phyloP scores from a whole-genome alignment of 2,797 vertebrate species.

The Acipenser oxyrinchus region DNA sequence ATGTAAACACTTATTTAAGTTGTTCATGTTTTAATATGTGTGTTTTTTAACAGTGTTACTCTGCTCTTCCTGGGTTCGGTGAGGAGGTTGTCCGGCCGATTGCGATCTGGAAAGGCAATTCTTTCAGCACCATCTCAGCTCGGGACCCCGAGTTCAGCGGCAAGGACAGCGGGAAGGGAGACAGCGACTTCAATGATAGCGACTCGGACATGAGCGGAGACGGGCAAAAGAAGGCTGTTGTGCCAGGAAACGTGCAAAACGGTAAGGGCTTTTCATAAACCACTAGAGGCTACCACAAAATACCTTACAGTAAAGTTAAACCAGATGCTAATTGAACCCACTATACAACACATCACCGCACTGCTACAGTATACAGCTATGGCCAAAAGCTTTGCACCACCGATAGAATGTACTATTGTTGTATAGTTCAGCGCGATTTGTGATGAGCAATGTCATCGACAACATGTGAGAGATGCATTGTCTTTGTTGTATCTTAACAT shows the following conservation, averaged over 20 bases:
- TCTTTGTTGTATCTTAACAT: neutral
- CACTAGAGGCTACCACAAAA: too few species aligned
- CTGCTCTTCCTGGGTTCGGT: conserved; percentile 69
- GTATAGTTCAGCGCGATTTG: too few species aligned
- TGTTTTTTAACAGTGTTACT: conserved; percentile 64
- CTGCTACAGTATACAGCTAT: too few species aligned
- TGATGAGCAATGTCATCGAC: too few species aligned
- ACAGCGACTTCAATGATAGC: conserved; percentile 96
- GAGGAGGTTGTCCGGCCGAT: conserved; percentile 75
- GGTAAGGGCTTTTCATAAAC: conserved; percentile 51
- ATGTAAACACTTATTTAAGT: too few species aligned
- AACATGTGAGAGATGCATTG: too few species aligned
- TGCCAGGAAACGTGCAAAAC: conserved; percentile 69
- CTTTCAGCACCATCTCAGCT: conserved; percentile 82
- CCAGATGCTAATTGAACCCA: too few species aligned
- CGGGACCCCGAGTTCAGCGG: conserved; percentile 91
- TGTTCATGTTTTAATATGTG: too few species aligned
- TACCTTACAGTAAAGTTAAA: too few species aligned
- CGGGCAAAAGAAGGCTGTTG: conserved; percentile 63
- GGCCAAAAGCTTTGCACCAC: too few species aligned
- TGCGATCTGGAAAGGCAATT: conserved; percentile 92
- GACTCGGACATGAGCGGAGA: conserved; percentile 92
- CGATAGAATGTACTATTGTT: too few species aligned
- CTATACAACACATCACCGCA: too few species aligned
- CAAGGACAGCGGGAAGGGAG: conserved; percentile 95